A percentile compares a stretch with the other conserved stretches of the same genome.
Conservation (phyloP, 2,888 invertebrate species). For the Graphium colonna region DNA sequence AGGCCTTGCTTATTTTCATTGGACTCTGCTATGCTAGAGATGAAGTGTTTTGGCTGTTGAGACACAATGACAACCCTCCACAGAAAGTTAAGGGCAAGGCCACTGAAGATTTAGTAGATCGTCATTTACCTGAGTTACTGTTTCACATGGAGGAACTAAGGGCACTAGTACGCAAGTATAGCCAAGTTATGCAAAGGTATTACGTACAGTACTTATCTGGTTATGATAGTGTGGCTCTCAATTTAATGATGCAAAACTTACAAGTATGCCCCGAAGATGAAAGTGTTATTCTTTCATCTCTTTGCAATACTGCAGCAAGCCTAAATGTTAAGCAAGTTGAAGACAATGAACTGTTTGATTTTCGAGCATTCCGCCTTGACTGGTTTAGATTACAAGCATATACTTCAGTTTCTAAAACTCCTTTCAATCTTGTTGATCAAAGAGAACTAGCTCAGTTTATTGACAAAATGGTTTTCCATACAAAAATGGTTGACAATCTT, state of each 20-base stretch:
- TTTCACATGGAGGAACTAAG: slow-evolving; percentile 99
- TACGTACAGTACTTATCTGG: slow-evolving; percentile 98
- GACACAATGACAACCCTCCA: slow-evolving; percentile 98
- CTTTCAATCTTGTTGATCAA: slow-evolving; percentile 89
- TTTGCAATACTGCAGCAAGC: slow-evolving; percentile 92
- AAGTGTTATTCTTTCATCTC: slow-evolving; percentile 94
- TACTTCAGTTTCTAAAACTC: slow-evolving; percentile 91
- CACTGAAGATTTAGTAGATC: slow-evolving; percentile 95
- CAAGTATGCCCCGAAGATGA: slow-evolving; percentile 96
- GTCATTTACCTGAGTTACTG: slow-evolving; percentile 96
- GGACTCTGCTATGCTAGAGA: slow-evolving; percentile 97
- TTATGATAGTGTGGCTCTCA: slow-evolving; percentile 95
- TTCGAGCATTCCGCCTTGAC: slow-evolving; percentile 95
- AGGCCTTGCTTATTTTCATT: slow-evolving; percentile 97
- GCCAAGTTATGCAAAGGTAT: slow-evolving; percentile 97
- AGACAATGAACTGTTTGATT: slow-evolving; percentile 97
- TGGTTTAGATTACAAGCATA: slow-evolving; percentile 98
- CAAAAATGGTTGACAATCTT: slow-evolving; percentile 98
- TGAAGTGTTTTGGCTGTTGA: slow-evolving; percentile 97
- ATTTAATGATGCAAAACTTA: slow-evolving; percentile 90
- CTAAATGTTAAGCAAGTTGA: slow-evolving; percentile 97
- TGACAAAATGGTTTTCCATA: slow-evolving; percentile 97
- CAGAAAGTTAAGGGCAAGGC: slow-evolving; percentile 92
- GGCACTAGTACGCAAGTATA: slow-evolving; percentile 96
- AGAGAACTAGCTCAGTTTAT: slow-evolving; percentile 93